Percentiles rank a stretch among this genome's conserved stretches.
phyloP scores from a whole-genome alignment of 2,888 invertebrate species.

The Machimus atricapillus region DNA sequence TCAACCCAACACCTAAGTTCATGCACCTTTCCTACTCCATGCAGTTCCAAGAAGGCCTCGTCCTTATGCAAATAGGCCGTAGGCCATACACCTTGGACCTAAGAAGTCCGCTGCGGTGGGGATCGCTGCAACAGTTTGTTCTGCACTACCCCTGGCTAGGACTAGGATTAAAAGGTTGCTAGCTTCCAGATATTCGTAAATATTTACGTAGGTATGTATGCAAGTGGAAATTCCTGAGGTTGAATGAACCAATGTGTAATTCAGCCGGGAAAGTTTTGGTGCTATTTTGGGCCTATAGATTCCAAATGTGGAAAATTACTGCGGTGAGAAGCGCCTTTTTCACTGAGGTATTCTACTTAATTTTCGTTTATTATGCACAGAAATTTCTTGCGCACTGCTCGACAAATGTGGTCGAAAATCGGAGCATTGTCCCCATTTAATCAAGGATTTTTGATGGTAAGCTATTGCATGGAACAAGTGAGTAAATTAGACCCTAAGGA shows the following conservation, averaged over 20 bases:
- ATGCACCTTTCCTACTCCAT: not conserved
- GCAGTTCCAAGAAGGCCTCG: not conserved
- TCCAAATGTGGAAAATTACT: not conserved
- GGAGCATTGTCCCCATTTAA: not conserved
- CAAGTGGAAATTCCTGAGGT: not conserved
- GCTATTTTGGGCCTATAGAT: not conserved
- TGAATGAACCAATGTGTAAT: conserved; percentile 8
- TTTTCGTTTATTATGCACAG: not conserved
- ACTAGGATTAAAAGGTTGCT: not conserved
- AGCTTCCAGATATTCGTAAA: not conserved
- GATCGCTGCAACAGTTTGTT: not conserved
- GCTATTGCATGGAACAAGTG: not conserved
- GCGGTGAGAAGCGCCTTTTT: not conserved
- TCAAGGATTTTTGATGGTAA: not conserved
- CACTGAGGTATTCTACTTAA: not conserved
- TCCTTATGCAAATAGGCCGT: not conserved
- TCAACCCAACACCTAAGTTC: not conserved
- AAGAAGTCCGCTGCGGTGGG: not conserved
- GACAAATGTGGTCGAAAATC: not conserved
- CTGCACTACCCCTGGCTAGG: not conserved
- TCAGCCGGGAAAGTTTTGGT: not conserved
- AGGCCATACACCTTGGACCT: not conserved
- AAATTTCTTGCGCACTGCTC: not conserved
- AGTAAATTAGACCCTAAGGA: not conserved
- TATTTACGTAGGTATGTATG: not conserved